A percentile compares a stretch with the other conserved stretches of the same genome.
These are phyloP conservation scores for Parnassius orleans DNA, from an alignment of 2,888 invertebrate species.

Conservation along the genomic window DNA sequence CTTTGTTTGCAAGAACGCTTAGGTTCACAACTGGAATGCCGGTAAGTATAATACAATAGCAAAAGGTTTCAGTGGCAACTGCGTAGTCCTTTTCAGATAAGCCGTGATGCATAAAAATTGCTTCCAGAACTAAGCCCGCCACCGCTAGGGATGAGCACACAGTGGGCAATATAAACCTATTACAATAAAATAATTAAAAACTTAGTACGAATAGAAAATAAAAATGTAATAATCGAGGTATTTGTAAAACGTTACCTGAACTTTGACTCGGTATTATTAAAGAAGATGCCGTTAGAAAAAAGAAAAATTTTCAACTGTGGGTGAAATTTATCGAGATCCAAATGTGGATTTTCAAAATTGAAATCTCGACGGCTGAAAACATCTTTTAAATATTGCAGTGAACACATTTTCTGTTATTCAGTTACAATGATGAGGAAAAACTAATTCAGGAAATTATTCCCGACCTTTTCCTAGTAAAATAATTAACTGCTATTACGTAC, in stretches of 20 bases:
- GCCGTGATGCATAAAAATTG: constrained; percentile 43
- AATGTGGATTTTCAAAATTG: constrained; percentile 43
- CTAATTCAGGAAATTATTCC: too few species aligned
- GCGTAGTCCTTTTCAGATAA: constrained; percentile 24
- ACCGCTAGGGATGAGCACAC: constrained; percentile 35
- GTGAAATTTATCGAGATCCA: constrained; percentile 52
- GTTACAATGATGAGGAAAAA: too few species aligned
- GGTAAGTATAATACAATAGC: constrained; percentile 49
- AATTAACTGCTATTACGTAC: too few species aligned
- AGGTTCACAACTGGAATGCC: constrained; percentile 42
- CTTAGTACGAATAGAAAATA: neutral
- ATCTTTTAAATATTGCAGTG: constrained; percentile 34
- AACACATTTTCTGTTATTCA: constrained; percentile 31
- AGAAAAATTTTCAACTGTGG: constrained; percentile 51
- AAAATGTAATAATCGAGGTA: too few species aligned
- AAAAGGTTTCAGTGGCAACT: constrained; percentile 54
- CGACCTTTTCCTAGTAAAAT: too few species aligned
- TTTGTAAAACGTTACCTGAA: constrained; percentile 42
- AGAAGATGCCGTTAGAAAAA: constrained; percentile 53
- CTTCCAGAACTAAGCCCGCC: constrained; percentile 37
- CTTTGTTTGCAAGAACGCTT: constrained; percentile 40
- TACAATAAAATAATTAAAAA: neutral
- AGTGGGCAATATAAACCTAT: constrained; percentile 47
- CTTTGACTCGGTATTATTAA: constrained; percentile 44
- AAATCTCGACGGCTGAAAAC: constrained; percentile 44